Base-by-base conservation (phyloP, 2,113 vertebrate genomes). In the Apodemus sylvaticus region DNA sequence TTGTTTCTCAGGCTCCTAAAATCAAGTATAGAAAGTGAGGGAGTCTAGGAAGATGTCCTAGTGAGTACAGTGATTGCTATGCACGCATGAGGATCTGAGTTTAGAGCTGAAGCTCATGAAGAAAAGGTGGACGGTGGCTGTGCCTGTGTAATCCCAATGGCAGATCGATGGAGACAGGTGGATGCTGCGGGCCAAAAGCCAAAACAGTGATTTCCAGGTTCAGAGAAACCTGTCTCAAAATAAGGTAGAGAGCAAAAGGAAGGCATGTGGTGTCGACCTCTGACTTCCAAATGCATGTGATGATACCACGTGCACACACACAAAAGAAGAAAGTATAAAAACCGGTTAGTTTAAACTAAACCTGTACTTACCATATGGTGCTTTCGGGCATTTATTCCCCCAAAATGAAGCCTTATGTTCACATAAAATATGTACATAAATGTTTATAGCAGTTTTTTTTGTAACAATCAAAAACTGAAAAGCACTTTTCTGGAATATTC, bases 271-370 rank as follows among this genome's bases (percentile, higher is more conserved):
- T 48, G 29, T 48, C 20, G 5, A 53, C 85, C 45, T 70, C 45
- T 71, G 48, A n/a, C 48, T 34, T 87, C 31, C 34, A 70, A 68
- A 87, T 68, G 64, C 48, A 70, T 45, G 11, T 68, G 17, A 22
- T 53, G 1, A 36, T 9, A 45, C 58, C 62, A 48, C 62, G 53
- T 48, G 34, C 51, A 24, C 12, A 70, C 20, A 51, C 85, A 88
- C 62, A 55, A 14, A 86, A 70, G 3, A 53, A 51, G 20, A 53
- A 87, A 48, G 45, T 29, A 71, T n/a, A 34, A 95, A 93, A 79
- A 95, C 11, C 77, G 26, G 36, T 83, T n/a, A 90, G 36, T 58
- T 93, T 91, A 92, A 94, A 82, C 82, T 89, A 89, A 97, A 48
- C 34, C 90, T 71, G 81, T 39, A 64, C 29, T 96, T 93, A 97